Evolutionary conservation across 2,113 vertebrate genomes (phyloP), one percentile per base, ranked within the genome.

Genomic region (Corythaixoides concolor): DNA sequence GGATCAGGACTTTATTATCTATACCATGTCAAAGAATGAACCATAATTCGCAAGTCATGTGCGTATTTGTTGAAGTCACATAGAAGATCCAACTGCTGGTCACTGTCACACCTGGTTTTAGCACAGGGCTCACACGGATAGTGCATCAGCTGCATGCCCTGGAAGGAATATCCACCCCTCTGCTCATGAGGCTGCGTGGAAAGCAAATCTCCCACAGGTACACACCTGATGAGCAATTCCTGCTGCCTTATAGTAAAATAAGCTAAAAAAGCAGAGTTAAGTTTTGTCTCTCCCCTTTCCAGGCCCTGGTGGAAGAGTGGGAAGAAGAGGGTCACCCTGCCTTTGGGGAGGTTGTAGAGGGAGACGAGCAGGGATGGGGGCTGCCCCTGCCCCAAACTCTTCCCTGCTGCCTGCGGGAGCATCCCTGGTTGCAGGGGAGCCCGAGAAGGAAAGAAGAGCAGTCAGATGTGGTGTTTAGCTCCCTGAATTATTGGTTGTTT

Each of bases 351-450:
- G 9, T 39, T 45, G 22, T 8, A 49, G 53, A 33, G 22, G 30
- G 15, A 39, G 32, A 26, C 0, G 1, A 22, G 33, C 0, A 2
- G n/a, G 18, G 23, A 27, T 2, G 0, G 49, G 56, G 58, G 12
- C n/a, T 92, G 49, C 24, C 45, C 26, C 41, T 17, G 28, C 22
- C 45, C 62, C 49, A 73, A 32, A 55, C 8, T 8, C 20, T 9
- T 9, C 39, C 58, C 68, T 52, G 20, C 76, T 63, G 35, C 20
- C 35, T 1, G 0, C 3, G 1, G 35, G 49, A 91, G 24, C 53
- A 90, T 37, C 56, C 47, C 50, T 13, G 22, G 32, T 30, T 21
- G 24, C 14, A 30, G 67, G 49, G 9, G 11, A 88, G 41, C 6
- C 59, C 60, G 30, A 39, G 43, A 2, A 70, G 66, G 45, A 72